These are phyloP conservation scores for Pseudonaja textilis DNA, from an alignment of 2,113 vertebrate species.

Conservation along the genomic window DNA sequence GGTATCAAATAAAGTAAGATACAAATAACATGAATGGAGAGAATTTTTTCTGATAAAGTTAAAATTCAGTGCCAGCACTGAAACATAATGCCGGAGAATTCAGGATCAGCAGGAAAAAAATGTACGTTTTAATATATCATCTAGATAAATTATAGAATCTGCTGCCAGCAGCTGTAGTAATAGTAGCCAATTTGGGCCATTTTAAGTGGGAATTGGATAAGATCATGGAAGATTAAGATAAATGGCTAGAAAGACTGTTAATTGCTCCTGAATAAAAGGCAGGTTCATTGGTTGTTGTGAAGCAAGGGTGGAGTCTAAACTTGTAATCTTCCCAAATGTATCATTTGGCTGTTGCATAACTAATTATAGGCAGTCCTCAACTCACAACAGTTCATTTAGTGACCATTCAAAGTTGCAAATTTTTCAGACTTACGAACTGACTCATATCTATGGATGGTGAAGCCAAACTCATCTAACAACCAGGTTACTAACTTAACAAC, in stretches of 20 bases:
- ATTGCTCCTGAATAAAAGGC: background rate
- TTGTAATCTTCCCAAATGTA: background rate
- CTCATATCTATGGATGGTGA: background rate
- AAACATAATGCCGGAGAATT: background rate
- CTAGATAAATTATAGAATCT: background rate
- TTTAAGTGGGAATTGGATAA: background rate
- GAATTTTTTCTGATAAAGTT: background rate
- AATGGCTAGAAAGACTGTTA: background rate
- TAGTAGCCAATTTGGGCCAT: background rate
- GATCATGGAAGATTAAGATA: background rate
- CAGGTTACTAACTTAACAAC: background rate
- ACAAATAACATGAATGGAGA: background rate
- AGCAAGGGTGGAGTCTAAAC: background rate
- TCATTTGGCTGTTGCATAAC: background rate
- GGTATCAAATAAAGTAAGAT: background rate
- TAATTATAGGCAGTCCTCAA: background rate
- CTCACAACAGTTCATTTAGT: background rate
- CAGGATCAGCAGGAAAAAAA: background rate
- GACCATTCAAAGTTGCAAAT: background rate
- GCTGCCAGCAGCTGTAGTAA: background rate
- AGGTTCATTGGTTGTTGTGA: background rate
- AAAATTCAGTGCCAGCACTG: background rate
- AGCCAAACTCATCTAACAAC: background rate
- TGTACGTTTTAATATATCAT: background rate
- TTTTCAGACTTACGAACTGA: background rate